phyloP scores from a whole-genome alignment of 2,888 invertebrate species.

The Lucinisca nassula region DNA sequence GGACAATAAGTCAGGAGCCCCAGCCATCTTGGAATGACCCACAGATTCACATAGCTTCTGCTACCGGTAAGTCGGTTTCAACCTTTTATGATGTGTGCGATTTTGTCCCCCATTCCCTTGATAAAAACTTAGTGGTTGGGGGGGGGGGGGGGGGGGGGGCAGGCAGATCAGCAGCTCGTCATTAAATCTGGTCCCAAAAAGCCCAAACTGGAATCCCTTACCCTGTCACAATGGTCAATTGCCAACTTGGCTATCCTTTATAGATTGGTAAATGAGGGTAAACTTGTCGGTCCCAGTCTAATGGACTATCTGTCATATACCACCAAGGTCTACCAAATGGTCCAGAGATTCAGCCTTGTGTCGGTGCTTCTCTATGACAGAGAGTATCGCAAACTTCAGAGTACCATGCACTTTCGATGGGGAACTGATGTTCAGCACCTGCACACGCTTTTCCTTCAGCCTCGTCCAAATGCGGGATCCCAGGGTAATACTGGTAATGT shows the following conservation, averaged over 20 bases:
- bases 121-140: background rate
- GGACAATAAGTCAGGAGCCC: background rate
- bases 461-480: background rate
- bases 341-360: background rate
- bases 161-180: background rate
- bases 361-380: background rate
- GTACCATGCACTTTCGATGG: background rate
- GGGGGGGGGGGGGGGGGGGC: too few relatives aligned
- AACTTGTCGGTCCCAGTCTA: background rate
- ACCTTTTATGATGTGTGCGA: background rate
- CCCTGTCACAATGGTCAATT: background rate
- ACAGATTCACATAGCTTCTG: background rate
- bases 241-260: background rate
- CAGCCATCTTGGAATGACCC: slow-evolving; percentile 3
- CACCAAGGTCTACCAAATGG: background rate
- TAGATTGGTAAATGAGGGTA: background rate
- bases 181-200: background rate
- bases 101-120: background rate
- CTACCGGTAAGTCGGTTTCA: background rate
- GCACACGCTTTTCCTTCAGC: background rate
- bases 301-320: background rate
- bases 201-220: background rate
- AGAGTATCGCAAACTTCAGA: background rate
- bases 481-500: background rate
- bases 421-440: background rate